A percentile compares a stretch with the other conserved stretches of the same genome.
These are phyloP conservation scores for Amphimedon queenslandica DNA, from an alignment of 37 sponge, comb jelly and placozoan genomes.

Conservation along the genomic window DNA sequence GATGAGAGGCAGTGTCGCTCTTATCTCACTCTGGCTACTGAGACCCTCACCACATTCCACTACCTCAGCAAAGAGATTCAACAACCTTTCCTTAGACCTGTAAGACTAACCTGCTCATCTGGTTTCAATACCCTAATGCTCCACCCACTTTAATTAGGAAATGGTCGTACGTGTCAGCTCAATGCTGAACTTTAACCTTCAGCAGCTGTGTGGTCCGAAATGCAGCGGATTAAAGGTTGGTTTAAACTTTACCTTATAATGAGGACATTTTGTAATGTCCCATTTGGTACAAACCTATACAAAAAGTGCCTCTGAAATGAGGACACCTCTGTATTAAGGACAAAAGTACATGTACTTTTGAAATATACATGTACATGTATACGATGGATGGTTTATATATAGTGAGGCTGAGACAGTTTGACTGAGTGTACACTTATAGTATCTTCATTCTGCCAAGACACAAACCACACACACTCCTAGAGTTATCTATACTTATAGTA, in stretches of 20 bases:
- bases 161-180: constrained; percentile 66
- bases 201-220: constrained; percentile 93
- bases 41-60: constrained; percentile 83
- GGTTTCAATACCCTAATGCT: background rate
- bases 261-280: too few relatives aligned
- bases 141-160: constrained; percentile 30
- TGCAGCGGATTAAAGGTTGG: constrained; percentile 81
- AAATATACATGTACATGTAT: too few relatives aligned
- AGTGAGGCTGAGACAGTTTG: background rate
- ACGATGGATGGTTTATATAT: background rate
- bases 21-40: constrained; percentile 86
- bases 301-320: too few relatives aligned
- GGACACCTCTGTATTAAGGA: too few relatives aligned
- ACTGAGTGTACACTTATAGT: background rate
- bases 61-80: constrained; percentile 70
- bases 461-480: too few relatives aligned
- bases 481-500: too few relatives aligned
- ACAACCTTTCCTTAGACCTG: constrained; percentile 72
- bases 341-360: too few relatives aligned
- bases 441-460: too few relatives aligned
- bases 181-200: constrained; percentile 94
- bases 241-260: background rate
- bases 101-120: background rate
- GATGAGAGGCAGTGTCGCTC: constrained; percentile 93
- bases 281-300: too few relatives aligned